These are phyloP conservation scores for Danaus melanippus DNA, from an alignment of 1,140 invertebrate genomes.

Conservation along the genomic window DNA sequence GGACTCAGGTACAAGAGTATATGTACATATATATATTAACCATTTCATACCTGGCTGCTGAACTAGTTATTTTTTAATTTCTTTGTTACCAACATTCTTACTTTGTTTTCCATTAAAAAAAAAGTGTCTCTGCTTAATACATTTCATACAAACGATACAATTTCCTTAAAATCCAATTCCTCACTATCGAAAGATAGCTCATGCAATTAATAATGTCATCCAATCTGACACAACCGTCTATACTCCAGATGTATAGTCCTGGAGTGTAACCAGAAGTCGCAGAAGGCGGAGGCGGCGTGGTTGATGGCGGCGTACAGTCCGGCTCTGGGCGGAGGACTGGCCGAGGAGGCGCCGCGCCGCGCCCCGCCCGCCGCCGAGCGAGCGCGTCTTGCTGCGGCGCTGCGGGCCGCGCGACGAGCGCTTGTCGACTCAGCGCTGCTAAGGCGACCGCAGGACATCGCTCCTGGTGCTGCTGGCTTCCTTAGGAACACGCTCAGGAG, in stretches of 20 bases:
- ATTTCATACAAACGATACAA: no score
- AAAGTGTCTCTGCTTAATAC: no score
- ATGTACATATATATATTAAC: not conserved
- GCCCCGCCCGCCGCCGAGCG: constrained; percentile 56
- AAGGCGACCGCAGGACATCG: constrained; percentile 83
- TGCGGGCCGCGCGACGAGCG: constrained; percentile 81
- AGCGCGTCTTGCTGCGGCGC: constrained; percentile 49
- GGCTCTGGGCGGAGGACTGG: constrained; percentile 86
- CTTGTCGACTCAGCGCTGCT: constrained; percentile 89
- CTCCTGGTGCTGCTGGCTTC: constrained; percentile 79
- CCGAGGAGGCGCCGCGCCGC: constrained; percentile 76
- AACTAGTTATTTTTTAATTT: no score
- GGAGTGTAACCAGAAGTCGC: constrained; percentile 88
- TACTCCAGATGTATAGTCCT: constrained; percentile 91
- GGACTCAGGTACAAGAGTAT: constrained; percentile 39
- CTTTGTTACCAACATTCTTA: no score
- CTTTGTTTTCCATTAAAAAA: no score
- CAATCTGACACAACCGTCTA: no score
- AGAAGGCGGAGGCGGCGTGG: constrained; percentile 93
- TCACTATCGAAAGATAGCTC: no score
- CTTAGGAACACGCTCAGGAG: constrained; percentile 88
- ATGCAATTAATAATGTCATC: no score
- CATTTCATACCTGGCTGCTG: no score
- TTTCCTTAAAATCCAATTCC: no score
- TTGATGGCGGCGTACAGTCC: constrained; percentile 94